Percentiles rank a stretch among this genome's conserved stretches.
Evolutionary conservation across 2,113 vertebrate species (phyloP).

Genomic region (Nematolebias whitei): DNA sequence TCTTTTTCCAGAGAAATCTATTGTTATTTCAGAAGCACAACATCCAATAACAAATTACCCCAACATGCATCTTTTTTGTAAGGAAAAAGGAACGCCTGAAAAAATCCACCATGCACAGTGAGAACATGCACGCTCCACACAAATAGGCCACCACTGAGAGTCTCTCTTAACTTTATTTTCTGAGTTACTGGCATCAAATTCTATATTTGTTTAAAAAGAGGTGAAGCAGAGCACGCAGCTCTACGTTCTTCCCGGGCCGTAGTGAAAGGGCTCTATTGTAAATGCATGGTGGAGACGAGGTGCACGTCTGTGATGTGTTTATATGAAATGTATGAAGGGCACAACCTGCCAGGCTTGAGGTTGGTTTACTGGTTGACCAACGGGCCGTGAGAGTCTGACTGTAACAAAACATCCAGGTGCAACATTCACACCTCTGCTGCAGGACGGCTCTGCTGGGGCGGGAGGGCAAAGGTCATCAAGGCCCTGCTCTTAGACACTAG

Average conservation of each 20-base stretch:
- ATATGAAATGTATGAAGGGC: slow-evolving; percentile 19
- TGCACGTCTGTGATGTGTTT: slow-evolving; percentile 9
- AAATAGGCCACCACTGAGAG: background rate
- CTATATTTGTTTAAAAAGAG: slow-evolving; percentile 1
- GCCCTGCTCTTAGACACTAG: slow-evolving; percentile 61
- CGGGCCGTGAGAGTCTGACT: slow-evolving; percentile 68
- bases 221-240: slow-evolving; percentile 24
- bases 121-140: background rate
- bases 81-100: no score
- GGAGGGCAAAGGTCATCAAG: slow-evolving; percentile 63
- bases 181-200: background rate
- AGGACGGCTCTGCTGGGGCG: slow-evolving; percentile 66
- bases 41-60: background rate
- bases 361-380: slow-evolving; percentile 61
- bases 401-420: slow-evolving; percentile 77
- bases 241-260: background rate
- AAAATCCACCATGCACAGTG: no score
- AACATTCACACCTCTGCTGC: slow-evolving; percentile 72
- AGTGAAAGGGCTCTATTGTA: slow-evolving; percentile 57
- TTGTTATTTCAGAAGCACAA: background rate
- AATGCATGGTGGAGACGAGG: slow-evolving; percentile 40
- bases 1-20: background rate
- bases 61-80: no score
- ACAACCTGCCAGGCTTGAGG: slow-evolving; percentile 47
- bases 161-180: background rate